Base-by-base conservation (phyloP, 1,140 invertebrate genomes). In the Thaumetopoea pityocampa region DNA sequence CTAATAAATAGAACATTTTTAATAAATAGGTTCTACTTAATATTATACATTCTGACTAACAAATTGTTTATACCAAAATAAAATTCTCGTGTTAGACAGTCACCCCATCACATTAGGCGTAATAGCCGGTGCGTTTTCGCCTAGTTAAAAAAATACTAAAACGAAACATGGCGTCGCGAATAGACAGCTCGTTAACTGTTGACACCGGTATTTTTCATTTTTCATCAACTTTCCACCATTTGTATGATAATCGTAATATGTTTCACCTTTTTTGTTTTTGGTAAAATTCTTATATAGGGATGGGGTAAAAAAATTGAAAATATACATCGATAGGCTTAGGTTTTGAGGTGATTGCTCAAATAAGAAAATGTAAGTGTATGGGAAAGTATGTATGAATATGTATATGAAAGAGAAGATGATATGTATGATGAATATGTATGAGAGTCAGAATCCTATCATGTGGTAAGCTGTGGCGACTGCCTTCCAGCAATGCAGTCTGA, bases 161-260 rank as follows among this genome's bases (percentile, higher is more conserved):
- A n/a, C n/a, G 29, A 47, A 55, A 56, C 22, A 51, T 23, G 19
- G 51, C 45, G 49, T 54, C 51, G 43, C 29, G 53, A 60, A 61
- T 44, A 55, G 54, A 61, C 62, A 37, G 45, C 43, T 69, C 62
- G 56, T 69, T 69, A 69, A 37, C 34, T 33, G 16, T 27, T 41
- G 45, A 55, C 54, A 68, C 45, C n/a, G 37, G 50, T 52, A 55
- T 52, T 55, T 58, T 61, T 57, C 50, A 55, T 55, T 62, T 66
- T 57, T 63, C 55, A 59, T 46, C 38, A 64, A 61, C 44, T 51
- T 65, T 61, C 18, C 2, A 24, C 12, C 15, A 23, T 23, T 35
- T 35, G 8, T 32, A n/a, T 9, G 46, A 34, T 29, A 15, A 5
- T 22, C 37, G 54, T 66, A 59, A 69, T 52, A 64, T 52, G 67